Base-by-base conservation (phyloP, 2,797 vertebrate species). In the Toxotes lorentzi region DNA sequence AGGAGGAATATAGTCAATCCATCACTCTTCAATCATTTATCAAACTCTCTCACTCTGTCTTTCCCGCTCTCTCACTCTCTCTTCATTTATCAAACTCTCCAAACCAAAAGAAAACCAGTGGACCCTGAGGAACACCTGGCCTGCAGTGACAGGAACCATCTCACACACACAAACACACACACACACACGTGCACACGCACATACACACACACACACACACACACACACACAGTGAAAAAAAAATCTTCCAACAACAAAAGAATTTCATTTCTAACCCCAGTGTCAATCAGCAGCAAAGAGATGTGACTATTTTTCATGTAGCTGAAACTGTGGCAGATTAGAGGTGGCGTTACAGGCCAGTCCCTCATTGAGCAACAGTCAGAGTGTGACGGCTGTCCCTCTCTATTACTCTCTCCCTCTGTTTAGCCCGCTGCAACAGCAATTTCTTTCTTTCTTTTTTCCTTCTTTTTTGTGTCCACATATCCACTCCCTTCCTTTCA, bases 281-380 rank as follows among this genome's bases (percentile, higher is more conserved):
- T 90, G 93, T 94, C 94, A 93, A 89, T 93, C 90, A 90, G 82
- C 73, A 73, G 76, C 54, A 70, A 68, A 86, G 86, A 84, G 82
- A 88, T 87, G 70, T 79, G 85, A 83, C 83, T 89, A 93, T 95
- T 94, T 93, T 94, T 95, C 93, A 93, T 82, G 81, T 63, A 73
- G 87, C 70, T 9, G 47, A 63, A 80, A 87, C 56, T 76, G 76
- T 83, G 82, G 87, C 88, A 90, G 91, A 92, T 94, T 91, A 93
- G 88, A 91, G 92, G 85, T 92, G 89, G 89, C 91, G 84, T 90
- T 88, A 76, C 85, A 81, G 86, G 83, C 90, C 77, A 77, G 89
- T 88, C 92, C 90, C 89, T 94, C 92, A 93, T 92, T 93, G 91
- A 94, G 89, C 94, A 94, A 91, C 92, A 92, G 88, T 88, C 87